phyloP scores from a whole-genome alignment of 2,113 vertebrate genomes.

The Pterocles orientalis region DNA sequence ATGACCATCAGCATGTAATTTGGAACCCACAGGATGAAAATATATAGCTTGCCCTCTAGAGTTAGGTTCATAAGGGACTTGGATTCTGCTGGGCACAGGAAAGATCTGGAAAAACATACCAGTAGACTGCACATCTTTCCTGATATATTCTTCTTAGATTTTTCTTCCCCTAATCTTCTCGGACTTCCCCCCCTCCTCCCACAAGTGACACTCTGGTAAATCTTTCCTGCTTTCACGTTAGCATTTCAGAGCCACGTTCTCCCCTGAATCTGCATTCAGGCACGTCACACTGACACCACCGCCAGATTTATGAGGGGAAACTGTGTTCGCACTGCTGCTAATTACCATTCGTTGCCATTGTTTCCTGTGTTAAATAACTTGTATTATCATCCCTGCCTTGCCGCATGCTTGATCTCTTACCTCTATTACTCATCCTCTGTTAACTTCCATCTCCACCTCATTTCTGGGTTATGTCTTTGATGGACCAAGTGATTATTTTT shows the following conservation, averaged over 20 bases:
- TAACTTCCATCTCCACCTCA: neutral
- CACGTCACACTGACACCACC: neutral
- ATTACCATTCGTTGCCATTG: constrained; percentile 19
- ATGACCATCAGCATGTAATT: neutral
- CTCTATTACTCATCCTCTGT: constrained; percentile 16
- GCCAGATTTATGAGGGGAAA: neutral
- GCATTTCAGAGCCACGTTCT: neutral
- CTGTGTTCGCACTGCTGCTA: neutral
- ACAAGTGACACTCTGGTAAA: neutral
- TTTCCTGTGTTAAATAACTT: neutral
- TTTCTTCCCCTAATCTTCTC: neutral
- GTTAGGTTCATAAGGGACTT: neutral
- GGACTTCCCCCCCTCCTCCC: neutral
- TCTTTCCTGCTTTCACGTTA: neutral
- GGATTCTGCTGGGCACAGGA: neutral
- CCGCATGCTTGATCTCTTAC: neutral
- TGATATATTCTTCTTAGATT: neutral
- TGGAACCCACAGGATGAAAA: neutral
- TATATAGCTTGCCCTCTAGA: neutral
- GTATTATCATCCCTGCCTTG: neutral
- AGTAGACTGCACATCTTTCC: neutral
- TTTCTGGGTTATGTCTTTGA: constrained; percentile 19
- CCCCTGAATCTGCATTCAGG: neutral
- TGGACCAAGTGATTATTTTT: constrained; percentile 37
- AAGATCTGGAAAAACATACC: neutral